phyloP scores from a whole-genome alignment of 2,888 invertebrate genomes.

The Tenthredo notha region DNA sequence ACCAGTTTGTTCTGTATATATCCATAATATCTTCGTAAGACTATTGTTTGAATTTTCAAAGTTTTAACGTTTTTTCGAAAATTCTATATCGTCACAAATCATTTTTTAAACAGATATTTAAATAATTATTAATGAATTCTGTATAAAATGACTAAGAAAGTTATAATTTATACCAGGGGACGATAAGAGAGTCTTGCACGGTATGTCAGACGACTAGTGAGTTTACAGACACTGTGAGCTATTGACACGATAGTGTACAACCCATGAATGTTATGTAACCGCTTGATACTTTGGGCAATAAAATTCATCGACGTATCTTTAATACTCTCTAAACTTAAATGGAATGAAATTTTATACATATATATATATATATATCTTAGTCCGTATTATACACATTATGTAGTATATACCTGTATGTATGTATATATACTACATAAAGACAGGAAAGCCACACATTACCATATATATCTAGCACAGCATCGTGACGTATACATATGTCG shows the following conservation, averaged over 20 bases:
- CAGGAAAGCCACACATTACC: neutral
- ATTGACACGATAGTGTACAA: conserved; percentile 1
- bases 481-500: neutral
- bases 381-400: neutral
- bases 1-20: neutral
- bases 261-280: neutral
- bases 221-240: conserved; percentile 1
- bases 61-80: no score
- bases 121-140: neutral
- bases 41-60: neutral
- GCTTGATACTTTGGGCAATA: neutral
- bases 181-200: neutral
- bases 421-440: neutral
- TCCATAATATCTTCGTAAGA: neutral
- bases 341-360: neutral
- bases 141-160: neutral
- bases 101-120: neutral
- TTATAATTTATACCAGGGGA: neutral
- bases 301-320: conserved; percentile 22
- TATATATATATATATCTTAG: neutral
- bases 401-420: neutral
- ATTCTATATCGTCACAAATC: neutral
- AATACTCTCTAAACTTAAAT: conserved; percentile 14
- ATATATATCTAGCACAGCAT: neutral
- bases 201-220: neutral